phyloP scores from a whole-genome alignment of 2,113 vertebrate genomes.

The Fulmarus glacialis region DNA sequence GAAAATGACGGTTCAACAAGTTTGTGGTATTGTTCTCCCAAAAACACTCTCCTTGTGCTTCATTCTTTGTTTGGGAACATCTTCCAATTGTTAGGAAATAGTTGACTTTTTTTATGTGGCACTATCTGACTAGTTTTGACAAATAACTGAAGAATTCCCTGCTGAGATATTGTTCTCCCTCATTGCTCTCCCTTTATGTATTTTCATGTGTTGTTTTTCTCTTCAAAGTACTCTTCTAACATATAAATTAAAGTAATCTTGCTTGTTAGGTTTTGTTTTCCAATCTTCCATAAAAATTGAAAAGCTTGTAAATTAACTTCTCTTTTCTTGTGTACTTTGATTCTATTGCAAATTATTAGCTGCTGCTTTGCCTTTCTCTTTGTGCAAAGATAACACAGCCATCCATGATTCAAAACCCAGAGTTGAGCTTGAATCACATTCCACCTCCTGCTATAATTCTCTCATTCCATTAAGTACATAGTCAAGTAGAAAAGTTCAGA shows the following conservation, averaged over 20 bases:
- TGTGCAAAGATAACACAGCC: background rate
- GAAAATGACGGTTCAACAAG: background rate
- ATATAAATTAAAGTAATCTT: conserved; percentile 12
- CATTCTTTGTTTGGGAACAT: background rate
- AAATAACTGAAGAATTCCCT: background rate
- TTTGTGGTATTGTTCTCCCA: background rate
- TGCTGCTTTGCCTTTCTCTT: conserved; percentile 2
- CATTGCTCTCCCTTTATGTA: background rate
- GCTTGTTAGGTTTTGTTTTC: conserved; percentile 12
- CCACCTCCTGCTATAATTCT: background rate
- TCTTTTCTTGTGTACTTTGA: background rate
- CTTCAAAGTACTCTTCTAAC: background rate
- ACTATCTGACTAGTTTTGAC: background rate
- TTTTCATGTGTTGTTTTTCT: conserved; percentile 28
- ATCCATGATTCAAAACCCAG: conserved; percentile 16
- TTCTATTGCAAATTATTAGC: conserved; percentile 17
- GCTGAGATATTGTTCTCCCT: background rate
- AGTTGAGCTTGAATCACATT: background rate
- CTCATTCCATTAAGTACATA: background rate
- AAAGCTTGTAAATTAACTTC: conserved; percentile 12
- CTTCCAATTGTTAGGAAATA: background rate
- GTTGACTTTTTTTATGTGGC: background rate
- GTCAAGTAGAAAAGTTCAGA: conserved; percentile 4
- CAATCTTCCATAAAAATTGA: conserved; percentile 3
- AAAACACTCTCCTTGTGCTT: background rate